Evolutionary conservation across 2,888 invertebrate genomes (phyloP), one percentile per base, ranked within the genome.

Genomic region (Anthrax anthrax): DNA sequence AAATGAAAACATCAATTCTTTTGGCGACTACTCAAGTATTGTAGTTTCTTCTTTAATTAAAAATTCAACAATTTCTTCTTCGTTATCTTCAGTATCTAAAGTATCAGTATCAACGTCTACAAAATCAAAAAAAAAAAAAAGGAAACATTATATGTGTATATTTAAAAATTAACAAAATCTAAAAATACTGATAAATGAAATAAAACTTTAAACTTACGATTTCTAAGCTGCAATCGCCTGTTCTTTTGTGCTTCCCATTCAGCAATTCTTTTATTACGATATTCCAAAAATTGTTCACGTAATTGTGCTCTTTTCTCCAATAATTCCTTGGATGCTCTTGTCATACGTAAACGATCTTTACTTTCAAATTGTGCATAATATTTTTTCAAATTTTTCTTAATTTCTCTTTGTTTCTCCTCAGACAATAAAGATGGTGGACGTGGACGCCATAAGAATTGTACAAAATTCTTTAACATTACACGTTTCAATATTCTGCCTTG

Each of bases 341-440:
- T 89, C 67, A 87, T 78, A 47, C 91, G 77, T 78, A 91, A 82
- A 50, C 89, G 83, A 71, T 99, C 98, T 71, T 97, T 94, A 60
- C 85, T 84, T 68, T 97, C 96, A 66, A 98, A 98, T 67, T 87
- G 84, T 23, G 88, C 81, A 60, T 91, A 90, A 73, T 91, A 96
- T 65, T 92, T 94, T 76, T 97, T 98, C 63, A 99, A 76, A 69
- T 89, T 95, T 76, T 95, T 97, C 72, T 89, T 92, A 53, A 95
- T 89, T 37, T 97, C 94, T 72, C 92, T 85, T 59, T 94, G 84
- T 60, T 90, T 86, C 42, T 87, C 84, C 42, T 84, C 80, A 0
- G 80, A 69, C 2, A 99, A 75, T 29, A 94, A 74, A 29, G 90
- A 81, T 1, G 86, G 79, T 0, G 96, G 95, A 38, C 97, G 76